Conservation (phyloP, 2,888 invertebrate species). For the Troides oblongomaculatus region DNA sequence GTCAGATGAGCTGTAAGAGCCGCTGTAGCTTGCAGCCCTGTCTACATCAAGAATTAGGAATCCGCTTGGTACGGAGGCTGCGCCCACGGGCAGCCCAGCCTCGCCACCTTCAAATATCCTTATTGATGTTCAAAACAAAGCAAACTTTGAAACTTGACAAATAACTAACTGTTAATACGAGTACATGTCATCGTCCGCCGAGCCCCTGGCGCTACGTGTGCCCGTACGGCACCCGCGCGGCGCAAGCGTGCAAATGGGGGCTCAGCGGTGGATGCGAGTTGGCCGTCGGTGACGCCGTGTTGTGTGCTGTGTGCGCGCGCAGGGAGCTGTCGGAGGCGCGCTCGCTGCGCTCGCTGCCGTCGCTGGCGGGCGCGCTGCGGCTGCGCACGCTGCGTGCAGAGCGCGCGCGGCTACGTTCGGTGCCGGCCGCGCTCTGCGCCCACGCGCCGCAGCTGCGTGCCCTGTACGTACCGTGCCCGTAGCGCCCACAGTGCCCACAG, state of each 20-base stretch:
- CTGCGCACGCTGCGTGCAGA: slow-evolving; percentile 91
- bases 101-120: too few species aligned
- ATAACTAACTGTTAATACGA: too few species aligned
- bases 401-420: slow-evolving; percentile 86
- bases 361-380: slow-evolving; percentile 88
- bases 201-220: too few species aligned
- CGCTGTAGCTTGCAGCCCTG: too few species aligned
- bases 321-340: slow-evolving; percentile 93
- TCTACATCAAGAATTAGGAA: too few species aligned
- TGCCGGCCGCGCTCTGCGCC: slow-evolving; percentile 87
- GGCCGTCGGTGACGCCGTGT: not conserved
- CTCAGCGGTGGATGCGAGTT: not conserved
- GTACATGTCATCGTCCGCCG: too few species aligned
- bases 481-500: not conserved
- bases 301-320: slow-evolving; percentile 35
- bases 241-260: not conserved
- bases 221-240: too few species aligned
- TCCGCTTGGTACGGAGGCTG: too few species aligned
- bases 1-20: too few species aligned
- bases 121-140: too few species aligned
- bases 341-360: slow-evolving; percentile 88
- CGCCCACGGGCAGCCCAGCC: too few species aligned
- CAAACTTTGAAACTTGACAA: too few species aligned
- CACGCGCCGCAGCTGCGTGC: slow-evolving; percentile 89
- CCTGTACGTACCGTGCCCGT: slow-evolving; percentile 83